Evolutionary conservation across 2,888 invertebrate genomes (phyloP), one percentile per base, ranked within the genome.

Genomic region (Ceraclea dissimilis): DNA sequence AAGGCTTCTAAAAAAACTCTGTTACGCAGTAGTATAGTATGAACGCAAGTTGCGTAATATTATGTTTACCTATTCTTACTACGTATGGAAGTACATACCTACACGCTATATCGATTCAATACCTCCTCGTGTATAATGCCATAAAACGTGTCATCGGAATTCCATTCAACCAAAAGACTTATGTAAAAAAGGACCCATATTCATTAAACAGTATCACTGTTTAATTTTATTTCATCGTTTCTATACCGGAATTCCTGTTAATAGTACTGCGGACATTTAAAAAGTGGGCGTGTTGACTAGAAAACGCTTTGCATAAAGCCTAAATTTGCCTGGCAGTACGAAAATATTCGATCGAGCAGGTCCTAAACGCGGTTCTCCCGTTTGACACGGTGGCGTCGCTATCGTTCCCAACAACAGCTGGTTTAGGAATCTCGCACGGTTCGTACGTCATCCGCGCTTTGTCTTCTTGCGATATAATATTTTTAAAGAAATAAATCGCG

Each of bases 281-380:
- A 54, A 54, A 54, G 54, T 54, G 54, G 54, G 54, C 54, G 54
- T 54, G 54, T 54, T 17, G 49, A 49, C 39, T 54, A 49, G 54
- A 44, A 54, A 54, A 49, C 26, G 31, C 49, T 39, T 47, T 1
- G 49, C 54, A 50, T 54, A 54, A 54, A 50, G 54, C 50, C 49
- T 49, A 57, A 52, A 57, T 52, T 57, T 49, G 57, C 49, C 26
- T 49, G 43, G 43, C 56, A 47, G 6, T 47, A 18, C 47, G 20
- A 20, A 47, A 21, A 16, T 26, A 49, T 52, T 52, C 52, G 52
- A 57, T 52, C 49, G 52, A 49, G 52, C 52, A 31, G 57, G 52
- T 52, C 52, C 56, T 48, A 26, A 39, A 21, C 26, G 31, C 43
- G 51, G 52, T 52, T 57, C 49, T 43, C 13, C 44, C 26, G 19